phyloP scores from a whole-genome alignment of 2,797 vertebrate species.

The Brachymystax lenok region DNA sequence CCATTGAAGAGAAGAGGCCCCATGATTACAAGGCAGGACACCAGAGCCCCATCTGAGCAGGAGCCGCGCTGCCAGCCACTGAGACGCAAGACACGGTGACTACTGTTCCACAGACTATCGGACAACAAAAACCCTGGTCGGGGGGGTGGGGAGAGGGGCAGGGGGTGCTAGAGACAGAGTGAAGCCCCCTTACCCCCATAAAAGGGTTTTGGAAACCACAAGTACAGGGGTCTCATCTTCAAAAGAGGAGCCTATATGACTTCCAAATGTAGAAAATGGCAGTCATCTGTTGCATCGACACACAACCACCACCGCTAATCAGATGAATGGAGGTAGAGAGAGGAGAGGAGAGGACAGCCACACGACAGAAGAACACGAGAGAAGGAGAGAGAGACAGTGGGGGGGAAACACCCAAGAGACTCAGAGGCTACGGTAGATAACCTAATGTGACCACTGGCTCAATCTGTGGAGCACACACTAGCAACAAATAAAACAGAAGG shows the following conservation, averaged over 20 bases:
- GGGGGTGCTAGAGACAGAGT: conserved; percentile 65
- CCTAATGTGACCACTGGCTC: conserved; percentile 14
- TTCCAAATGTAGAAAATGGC: conserved; percentile 81
- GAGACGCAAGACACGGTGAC: conserved; percentile 63
- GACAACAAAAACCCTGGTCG: background rate
- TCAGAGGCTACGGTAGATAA: conserved; percentile 44
- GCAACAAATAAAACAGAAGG: conserved; percentile 19
- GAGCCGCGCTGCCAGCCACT: conserved; percentile 66
- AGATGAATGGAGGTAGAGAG: conserved; percentile 40
- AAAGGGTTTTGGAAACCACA: conserved; percentile 78
- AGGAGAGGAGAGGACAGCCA: background rate
- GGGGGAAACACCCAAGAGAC: background rate
- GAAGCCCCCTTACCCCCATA: conserved; percentile 73
- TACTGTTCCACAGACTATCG: conserved; percentile 49
- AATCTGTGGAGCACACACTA: conserved; percentile 42
- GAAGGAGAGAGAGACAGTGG: background rate
- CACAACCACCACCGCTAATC: conserved; percentile 67
- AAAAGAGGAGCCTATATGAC: conserved; percentile 72
- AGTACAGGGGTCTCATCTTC: conserved; percentile 80
- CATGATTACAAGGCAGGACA: conserved; percentile 82
- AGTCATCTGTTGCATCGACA: conserved; percentile 57
- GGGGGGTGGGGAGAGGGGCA: conserved; percentile 31
- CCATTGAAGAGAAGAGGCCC: conserved; percentile 56
- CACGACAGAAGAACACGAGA: background rate
- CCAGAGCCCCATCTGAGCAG: conserved; percentile 69